Percentiles rank a stretch among this genome's conserved stretches.
Conservation (phyloP, 2,113 vertebrate genomes). For the Melanocharis versteri region DNA sequence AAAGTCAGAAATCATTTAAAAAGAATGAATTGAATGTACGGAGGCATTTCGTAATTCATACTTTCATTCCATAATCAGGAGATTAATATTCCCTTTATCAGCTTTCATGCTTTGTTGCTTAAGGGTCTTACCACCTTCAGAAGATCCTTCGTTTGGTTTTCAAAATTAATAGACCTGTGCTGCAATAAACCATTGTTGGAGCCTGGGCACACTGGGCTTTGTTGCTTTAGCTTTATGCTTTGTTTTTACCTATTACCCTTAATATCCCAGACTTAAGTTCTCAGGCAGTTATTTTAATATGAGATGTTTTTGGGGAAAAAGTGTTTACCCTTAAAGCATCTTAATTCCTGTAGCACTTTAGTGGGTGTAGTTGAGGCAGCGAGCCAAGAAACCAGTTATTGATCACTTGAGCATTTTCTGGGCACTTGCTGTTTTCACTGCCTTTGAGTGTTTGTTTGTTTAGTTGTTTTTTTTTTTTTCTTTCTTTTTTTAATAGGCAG, state of each 20-base stretch:
- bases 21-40: background rate
- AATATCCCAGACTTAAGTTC: background rate
- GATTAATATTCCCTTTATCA: background rate
- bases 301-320: background rate
- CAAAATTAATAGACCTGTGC: background rate
- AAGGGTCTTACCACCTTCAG: background rate
- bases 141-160: background rate
- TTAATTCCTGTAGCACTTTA: background rate
- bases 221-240: background rate
- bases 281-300: background rate
- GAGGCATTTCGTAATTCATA: background rate
- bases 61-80: background rate
- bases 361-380: background rate
- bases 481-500: slow-evolving; percentile 72
- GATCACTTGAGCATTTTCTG: slow-evolving; percentile 8
- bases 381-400: background rate
- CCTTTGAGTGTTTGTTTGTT: background rate
- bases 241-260: background rate
- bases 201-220: background rate
- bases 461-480: accelerated
- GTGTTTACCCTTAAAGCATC: background rate
- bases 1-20: background rate
- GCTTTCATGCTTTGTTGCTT: background rate
- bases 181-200: background rate
- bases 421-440: background rate